Base-by-base conservation (phyloP, 2,113 vertebrate genomes). In the Ailuropoda melanoleuca region DNA sequence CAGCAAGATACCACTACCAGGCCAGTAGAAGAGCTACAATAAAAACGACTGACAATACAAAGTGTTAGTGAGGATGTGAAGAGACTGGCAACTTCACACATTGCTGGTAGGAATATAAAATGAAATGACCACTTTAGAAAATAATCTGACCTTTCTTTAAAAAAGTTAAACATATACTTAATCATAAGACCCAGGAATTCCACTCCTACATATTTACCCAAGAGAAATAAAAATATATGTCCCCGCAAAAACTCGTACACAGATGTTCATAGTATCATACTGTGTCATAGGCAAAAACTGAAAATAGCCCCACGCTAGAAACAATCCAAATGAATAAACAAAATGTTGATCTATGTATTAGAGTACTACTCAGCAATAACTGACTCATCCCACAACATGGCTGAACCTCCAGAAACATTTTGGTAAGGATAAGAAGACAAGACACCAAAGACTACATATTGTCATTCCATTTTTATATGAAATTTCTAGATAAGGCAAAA, bases 231-330 rank as follows among this genome's bases (percentile, higher is more conserved):
- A 94, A 82, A 48, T 46, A 46, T 19, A 56, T 15, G 31, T 37
- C 21, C 18, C 34, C 15, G 53, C 34, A 85, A 46, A 82, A 82
- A 60, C 19, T 46, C 68, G 14, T 26, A 82, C 5, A 31, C 9
- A 53, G 68, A 58, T 55, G 31, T 68, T 90, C 50, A 82, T 1
- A 60, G 56, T 23, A 68, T 68, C 43, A 21, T 81, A 75, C 66
- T 92, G 74, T 8, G 6, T 66, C 58, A 60, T 46, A 70, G 43
- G 8, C 50, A 77, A 53, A 78, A 56, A 31, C 6, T n/a, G 31
- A 87, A 97, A 89, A 66, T 46, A 84, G 55, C 15, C 39, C 46
- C 84, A 72, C 55, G 70, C 55, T 88, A 56, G 8, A 94, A 96
- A 89, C 15, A 37, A 43, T 60, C 3, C 29, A 60, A 88, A 64